Conservation (phyloP, 2,113 vertebrate species). For the Collichthys lucidus region DNA sequence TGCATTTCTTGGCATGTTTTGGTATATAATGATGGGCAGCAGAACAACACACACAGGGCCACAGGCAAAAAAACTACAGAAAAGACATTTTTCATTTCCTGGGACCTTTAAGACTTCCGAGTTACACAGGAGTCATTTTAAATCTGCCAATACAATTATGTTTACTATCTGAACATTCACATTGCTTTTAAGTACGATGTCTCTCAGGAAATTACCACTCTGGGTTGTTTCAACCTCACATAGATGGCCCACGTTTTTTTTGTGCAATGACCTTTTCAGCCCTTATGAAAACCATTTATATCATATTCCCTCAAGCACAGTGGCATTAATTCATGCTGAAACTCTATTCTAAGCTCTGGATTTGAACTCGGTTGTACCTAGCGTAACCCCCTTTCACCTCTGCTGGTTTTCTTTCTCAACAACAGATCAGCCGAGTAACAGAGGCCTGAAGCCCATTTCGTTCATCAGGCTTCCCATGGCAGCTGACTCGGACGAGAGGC, state of each 20-base stretch:
- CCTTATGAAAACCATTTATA: conserved; percentile 71
- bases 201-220: conserved; percentile 68
- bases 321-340: conserved; percentile 72
- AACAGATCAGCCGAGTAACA: conserved; percentile 50
- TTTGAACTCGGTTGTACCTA: conserved; percentile 57
- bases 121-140: conserved; percentile 60
- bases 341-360: conserved; percentile 59
- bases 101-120: conserved; percentile 56
- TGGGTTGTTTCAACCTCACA: conserved; percentile 61
- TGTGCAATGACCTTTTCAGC: conserved; percentile 76
- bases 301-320: conserved; percentile 65
- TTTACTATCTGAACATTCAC: conserved; percentile 61
- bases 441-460: conserved; percentile 56
- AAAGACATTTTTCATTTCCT: conserved; percentile 50
- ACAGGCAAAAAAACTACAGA: conserved; percentile 12
- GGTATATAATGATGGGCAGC: conserved; percentile 22
- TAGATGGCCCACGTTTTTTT: conserved; percentile 59
- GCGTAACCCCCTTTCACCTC: conserved; percentile 56
- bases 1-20: background rate
- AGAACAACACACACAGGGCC: conserved; percentile 18
- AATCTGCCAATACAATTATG: conserved; percentile 50
- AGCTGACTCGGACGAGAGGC: conserved; percentile 8
- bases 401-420: conserved; percentile 39
- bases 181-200: conserved; percentile 43
- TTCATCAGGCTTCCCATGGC: conserved; percentile 30